A percentile compares a stretch with the other conserved stretches of the same genome.
Conservation (phyloP, 1,140 invertebrate genomes). For the Delia radicum region DNA sequence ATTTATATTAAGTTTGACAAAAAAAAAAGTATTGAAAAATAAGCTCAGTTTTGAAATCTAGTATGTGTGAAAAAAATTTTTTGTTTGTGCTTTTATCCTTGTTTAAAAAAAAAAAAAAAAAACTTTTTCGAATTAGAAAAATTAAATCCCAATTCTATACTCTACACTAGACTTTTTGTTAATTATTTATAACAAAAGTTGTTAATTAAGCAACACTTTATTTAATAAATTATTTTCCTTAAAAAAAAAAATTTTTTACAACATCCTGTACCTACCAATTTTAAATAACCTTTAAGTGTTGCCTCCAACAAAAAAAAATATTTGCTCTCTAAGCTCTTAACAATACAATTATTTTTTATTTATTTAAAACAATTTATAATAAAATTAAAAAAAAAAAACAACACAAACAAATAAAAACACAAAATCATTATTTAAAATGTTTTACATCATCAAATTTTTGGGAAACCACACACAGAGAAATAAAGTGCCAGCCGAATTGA, state of each 20-base stretch:
- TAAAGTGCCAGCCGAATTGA: too few relatives aligned
- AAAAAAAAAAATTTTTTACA: neutral
- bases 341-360: neutral
- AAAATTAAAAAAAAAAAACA: too few relatives aligned
- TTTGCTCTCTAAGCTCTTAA: neutral
- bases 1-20: neutral
- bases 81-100: constrained; percentile 14
- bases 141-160: too few relatives aligned
- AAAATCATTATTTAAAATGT: constrained; percentile 20
- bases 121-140: too few relatives aligned
- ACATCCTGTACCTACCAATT: neutral
- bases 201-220: constrained; percentile 9
- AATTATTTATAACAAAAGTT: too few relatives aligned
- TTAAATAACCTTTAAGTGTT: neutral
- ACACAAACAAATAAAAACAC: constrained; percentile 26
- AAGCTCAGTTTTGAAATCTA: constrained; percentile 6
- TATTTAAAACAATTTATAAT: neutral
- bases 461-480: too few relatives aligned
- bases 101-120: constrained; percentile 17
- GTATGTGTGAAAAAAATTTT: constrained; percentile 9
- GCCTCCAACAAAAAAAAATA: neutral
- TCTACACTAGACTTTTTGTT: too few relatives aligned
- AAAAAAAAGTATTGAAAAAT: neutral
- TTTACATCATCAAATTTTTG: neutral
- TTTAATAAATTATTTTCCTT: neutral